Base-by-base conservation (phyloP, 2,888 invertebrate genomes). In the Papilio protenor region DNA sequence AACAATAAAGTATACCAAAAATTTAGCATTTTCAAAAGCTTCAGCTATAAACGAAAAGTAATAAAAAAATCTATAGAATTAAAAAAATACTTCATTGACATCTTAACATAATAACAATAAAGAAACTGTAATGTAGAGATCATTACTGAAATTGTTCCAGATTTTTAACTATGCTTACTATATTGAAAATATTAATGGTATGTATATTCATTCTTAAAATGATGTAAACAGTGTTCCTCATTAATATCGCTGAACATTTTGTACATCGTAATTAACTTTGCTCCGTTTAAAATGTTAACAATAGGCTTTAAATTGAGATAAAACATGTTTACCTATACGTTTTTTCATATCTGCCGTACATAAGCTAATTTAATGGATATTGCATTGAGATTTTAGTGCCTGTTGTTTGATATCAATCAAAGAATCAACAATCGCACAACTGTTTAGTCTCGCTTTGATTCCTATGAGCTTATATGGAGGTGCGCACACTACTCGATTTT, bases 191-290 rank as follows among this genome's bases (percentile, higher is more conserved):
- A 2, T 49, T 49, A 49, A 49, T n/a, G n/a, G n/a, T n/a, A n/a
- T n/a, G 27, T 27, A 27, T 57, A 57, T 57, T 57, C 21, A 61
- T 14, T 16, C 61, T 5, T 27, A 61, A 59, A 61, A 61, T 27
- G 12, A n/a, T 27, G 16, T 23, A 23, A 61, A 27, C 23, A 59
- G 27, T 16, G 14, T 14, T 27, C 27, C 61, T 61, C 61, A 61
- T 61, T 61, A 61, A 61, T 61, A 14, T 27, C 6, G 5, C 61
- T 61, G 61, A 61, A 61, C 16, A 61, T 61, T 61, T 16, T 61
- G 61, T 27, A 61, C 61, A 61, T 61, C 27, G 27, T 61, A 61
- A 61, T 61, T 61, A 61, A 61, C 27, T 61, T 61, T 61, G 61
- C 27, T 14, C 27, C 14, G 5, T 27, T 27, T 61, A 14, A 23